Conservation (phyloP, 1,140 invertebrate genomes). For the Listronotus oregonensis region DNA sequence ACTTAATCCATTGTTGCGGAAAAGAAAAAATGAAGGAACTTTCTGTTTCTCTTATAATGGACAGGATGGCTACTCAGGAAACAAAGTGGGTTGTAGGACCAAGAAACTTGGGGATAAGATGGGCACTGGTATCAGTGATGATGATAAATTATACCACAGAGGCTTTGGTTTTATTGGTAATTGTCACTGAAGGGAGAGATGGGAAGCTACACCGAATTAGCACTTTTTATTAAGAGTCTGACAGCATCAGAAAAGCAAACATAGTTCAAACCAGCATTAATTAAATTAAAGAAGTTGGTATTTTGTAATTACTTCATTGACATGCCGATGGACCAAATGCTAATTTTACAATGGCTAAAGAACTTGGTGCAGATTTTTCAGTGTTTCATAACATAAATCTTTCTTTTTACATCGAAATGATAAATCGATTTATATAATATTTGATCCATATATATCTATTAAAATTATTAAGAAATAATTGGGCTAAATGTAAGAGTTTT, state of each 20-base stretch:
- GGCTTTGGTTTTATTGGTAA: constrained; percentile 47
- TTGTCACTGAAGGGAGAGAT: constrained; percentile 42
- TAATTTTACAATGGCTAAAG: too few relatives aligned
- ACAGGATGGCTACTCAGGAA: constrained; percentile 52
- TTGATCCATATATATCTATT: constrained; percentile 19
- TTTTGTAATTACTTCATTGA: too few relatives aligned
- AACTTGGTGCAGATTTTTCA: too few relatives aligned
- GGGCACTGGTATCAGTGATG: constrained; percentile 34
- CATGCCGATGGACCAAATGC: too few relatives aligned
- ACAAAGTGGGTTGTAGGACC: constrained; percentile 44
- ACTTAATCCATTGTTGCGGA: constrained; percentile 30
- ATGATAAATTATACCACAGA: constrained; percentile 43
- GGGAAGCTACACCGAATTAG: constrained; percentile 49
- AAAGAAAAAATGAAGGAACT: constrained; percentile 20
- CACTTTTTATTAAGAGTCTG: too few relatives aligned
- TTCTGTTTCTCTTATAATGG: constrained; percentile 42
- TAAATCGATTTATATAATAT: too few relatives aligned
- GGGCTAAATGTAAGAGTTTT: too few relatives aligned
- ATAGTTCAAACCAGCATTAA: too few relatives aligned
- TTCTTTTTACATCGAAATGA: too few relatives aligned
- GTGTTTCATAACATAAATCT: too few relatives aligned
- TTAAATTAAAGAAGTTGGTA: too few relatives aligned
- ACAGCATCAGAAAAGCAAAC: too few relatives aligned
- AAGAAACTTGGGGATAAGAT: constrained; percentile 38
- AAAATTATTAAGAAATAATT: neutral